Conservation (phyloP, 2,888 invertebrate species). For the Caradrina clavipalpis region DNA sequence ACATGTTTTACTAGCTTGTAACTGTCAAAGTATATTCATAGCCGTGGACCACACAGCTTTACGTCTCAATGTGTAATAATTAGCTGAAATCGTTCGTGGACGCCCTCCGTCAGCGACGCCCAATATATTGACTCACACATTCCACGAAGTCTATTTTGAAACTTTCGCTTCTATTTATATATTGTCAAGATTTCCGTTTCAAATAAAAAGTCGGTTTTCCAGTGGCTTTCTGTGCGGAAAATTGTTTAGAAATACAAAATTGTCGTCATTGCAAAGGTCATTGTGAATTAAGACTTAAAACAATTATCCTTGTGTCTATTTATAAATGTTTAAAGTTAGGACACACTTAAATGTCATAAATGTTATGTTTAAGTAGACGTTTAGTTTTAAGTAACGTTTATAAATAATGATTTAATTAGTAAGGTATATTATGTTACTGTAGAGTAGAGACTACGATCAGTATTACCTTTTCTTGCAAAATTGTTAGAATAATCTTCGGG, state of each 20-base stretch:
- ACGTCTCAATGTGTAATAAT: constrained; percentile 49
- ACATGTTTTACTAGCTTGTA: not conserved
- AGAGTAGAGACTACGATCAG: no score
- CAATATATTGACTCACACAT: constrained; percentile 62
- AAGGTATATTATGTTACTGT: no score
- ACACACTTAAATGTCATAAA: no score
- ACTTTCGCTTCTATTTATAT: constrained; percentile 36
- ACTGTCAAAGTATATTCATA: constrained; percentile 26
- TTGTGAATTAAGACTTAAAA: no score
- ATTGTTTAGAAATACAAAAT: not conserved
- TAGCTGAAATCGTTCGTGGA: constrained; percentile 57
- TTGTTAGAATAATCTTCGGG: no score
- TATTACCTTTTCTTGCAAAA: no score
- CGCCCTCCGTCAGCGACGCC: constrained; percentile 58
- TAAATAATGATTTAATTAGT: no score
- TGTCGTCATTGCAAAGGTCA: no score
- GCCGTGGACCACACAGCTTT: constrained; percentile 41
- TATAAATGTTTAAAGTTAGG: no score
- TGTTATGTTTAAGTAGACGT: no score
- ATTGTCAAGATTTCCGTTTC: constrained; percentile 43
- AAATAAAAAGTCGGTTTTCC: constrained; percentile 5
- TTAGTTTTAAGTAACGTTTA: no score
- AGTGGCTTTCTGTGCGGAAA: not conserved
- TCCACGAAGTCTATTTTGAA: constrained; percentile 59
- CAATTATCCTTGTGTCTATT: no score